Percentiles rank a stretch among this genome's conserved stretches.
Evolutionary conservation across 2,888 invertebrate species (phyloP).

Genomic region (Iselma pallidipennis): DNA sequence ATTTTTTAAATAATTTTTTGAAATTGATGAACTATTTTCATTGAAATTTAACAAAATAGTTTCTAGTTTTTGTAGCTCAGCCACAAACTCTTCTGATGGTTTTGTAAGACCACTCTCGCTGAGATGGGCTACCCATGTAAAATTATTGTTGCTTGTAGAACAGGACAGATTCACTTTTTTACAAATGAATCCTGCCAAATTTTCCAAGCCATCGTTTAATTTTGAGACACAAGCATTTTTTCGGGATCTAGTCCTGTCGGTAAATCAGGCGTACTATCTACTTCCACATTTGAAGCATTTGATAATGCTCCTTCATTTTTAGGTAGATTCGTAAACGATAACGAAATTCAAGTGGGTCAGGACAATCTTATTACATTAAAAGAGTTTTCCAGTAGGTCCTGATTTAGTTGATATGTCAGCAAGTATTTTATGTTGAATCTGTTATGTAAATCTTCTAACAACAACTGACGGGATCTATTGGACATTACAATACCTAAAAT

Average conservation of each 20-base stretch:
- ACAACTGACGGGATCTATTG: constrained; percentile 17
- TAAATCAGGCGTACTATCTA: constrained; percentile 23
- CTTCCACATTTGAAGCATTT: constrained; percentile 15
- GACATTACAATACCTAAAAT: constrained; percentile 28
- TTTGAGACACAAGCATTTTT: neutral
- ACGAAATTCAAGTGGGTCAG: too few species aligned
- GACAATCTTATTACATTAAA: constrained; percentile 30
- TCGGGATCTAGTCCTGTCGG: neutral
- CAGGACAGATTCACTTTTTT: constrained; percentile 16
- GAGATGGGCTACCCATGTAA: constrained; percentile 27
- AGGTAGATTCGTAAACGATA: neutral
- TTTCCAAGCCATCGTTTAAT: constrained; percentile 29
- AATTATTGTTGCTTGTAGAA: neutral
- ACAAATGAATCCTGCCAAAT: constrained; percentile 32
- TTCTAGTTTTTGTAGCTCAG: constrained; percentile 20
- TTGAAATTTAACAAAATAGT: constrained; percentile 16
- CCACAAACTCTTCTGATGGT: constrained; percentile 23
- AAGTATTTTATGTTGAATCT: constrained; percentile 28
- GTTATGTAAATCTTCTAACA: constrained; percentile 22
- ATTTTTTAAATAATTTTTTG: constrained; percentile 15
- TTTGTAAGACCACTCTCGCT: constrained; percentile 27
- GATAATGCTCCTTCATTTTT: constrained; percentile 18
- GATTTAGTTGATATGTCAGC: constrained; percentile 34
- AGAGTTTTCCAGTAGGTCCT: constrained; percentile 34
- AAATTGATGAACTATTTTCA: constrained; percentile 7